Conservation (phyloP, 2,797 vertebrate species). For the Syngnathus rostellatus region DNA sequence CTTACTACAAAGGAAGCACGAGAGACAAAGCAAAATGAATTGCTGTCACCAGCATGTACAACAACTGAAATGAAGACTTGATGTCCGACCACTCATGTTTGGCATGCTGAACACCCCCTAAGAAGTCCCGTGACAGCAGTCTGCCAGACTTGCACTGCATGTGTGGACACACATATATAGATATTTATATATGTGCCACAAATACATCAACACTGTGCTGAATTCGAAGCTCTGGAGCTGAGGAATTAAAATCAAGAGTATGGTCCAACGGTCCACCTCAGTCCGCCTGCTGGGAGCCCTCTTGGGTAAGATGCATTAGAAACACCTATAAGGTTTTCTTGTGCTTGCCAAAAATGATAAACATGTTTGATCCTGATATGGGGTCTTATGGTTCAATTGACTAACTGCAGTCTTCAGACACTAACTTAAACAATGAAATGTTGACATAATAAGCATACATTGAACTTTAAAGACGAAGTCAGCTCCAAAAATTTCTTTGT, state of each 20-base stretch:
- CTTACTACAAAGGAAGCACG: slow-evolving; percentile 2
- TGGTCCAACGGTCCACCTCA: slow-evolving; percentile 48
- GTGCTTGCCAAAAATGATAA: not conserved
- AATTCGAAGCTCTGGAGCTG: slow-evolving; percentile 27
- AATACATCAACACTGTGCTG: slow-evolving; percentile 10
- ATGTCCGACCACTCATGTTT: slow-evolving; percentile 16
- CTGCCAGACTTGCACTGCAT: not conserved
- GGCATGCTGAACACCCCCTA: no score
- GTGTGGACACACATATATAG: not conserved
- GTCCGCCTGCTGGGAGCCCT: slow-evolving; percentile 56
- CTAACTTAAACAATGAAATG: not conserved
- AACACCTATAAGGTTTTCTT: not conserved
- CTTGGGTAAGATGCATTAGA: slow-evolving; percentile 45
- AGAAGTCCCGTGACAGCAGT: slow-evolving; percentile 21
- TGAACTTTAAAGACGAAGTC: no score
- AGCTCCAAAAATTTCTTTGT: no score
- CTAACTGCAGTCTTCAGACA: not conserved
- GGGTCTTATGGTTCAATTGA: not conserved
- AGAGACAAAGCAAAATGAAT: slow-evolving; percentile 2
- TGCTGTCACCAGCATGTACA: slow-evolving; percentile 8
- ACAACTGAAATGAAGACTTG: slow-evolving; percentile 28
- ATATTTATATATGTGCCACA: not conserved
- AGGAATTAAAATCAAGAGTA: slow-evolving; percentile 39
- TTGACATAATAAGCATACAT: not conserved
- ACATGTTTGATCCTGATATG: not conserved